Percentiles rank a stretch among this genome's conserved stretches.
Evolutionary conservation across 2,797 vertebrate species (phyloP).

Genomic region (Phalloptychus januarius): DNA sequence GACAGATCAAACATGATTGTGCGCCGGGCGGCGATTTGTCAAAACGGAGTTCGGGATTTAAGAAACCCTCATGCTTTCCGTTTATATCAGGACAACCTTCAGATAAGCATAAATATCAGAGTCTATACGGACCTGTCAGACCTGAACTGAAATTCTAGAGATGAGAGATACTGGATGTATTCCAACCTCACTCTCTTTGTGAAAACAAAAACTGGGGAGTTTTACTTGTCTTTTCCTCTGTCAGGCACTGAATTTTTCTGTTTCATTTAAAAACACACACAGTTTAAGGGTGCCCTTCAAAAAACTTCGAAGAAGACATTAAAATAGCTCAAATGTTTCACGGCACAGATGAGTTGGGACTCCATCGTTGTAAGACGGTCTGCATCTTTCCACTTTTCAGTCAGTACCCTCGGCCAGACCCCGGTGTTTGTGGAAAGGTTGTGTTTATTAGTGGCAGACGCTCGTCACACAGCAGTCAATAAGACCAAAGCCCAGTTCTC

Average conservation of each 20-base stretch:
- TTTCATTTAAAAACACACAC: background rate
- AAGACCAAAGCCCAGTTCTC: constrained; percentile 4
- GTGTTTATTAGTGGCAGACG: constrained; percentile 32
- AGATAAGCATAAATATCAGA: background rate
- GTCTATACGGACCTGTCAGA: background rate
- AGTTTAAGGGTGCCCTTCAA: background rate
- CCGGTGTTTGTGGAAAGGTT: constrained; percentile 38
- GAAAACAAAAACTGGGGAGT: background rate
- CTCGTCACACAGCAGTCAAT: constrained; percentile 29
- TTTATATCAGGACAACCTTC: background rate
- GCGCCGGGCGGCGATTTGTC: background rate
- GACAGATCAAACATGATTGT: background rate
- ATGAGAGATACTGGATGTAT: background rate
- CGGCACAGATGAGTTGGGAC: background rate
- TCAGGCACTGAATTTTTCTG: background rate
- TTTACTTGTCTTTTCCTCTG: background rate
- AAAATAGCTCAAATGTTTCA: background rate
- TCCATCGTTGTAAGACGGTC: background rate
- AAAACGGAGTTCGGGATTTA: background rate
- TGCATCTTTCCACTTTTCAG: constrained; percentile 6
- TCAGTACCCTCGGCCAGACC: constrained; percentile 16
- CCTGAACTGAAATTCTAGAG: background rate
- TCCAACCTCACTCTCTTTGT: background rate
- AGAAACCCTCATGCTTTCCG: background rate
- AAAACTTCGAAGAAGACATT: background rate